phyloP scores from a whole-genome alignment of 2,888 invertebrate genomes.

The Seira ritae region DNA sequence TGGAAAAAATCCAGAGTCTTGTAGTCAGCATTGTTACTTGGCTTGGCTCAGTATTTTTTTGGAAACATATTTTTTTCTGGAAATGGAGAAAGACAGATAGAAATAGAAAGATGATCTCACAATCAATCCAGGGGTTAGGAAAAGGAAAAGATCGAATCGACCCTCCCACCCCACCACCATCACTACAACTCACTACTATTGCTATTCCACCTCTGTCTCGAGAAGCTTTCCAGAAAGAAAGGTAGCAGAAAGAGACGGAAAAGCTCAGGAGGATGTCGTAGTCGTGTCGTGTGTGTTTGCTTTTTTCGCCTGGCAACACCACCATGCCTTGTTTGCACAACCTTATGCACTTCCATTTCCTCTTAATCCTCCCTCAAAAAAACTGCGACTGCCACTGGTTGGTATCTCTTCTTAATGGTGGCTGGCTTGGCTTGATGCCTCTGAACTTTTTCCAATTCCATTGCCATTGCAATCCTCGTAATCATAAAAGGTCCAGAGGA shows the following conservation, averaged over 20 bases:
- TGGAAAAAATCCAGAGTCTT: too few species aligned
- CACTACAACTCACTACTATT: too few species aligned
- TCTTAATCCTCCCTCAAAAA: constrained; percentile 38
- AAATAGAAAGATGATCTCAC: constrained; percentile 52
- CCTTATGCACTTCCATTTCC: not conserved
- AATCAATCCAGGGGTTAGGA: constrained; percentile 32
- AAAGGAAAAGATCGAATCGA: not conserved
- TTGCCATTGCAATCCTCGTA: too few species aligned
- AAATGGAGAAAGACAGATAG: not conserved
- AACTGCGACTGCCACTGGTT: not conserved
- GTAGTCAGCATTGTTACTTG: too few species aligned
- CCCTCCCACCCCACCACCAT: not conserved
- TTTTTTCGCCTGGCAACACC: constrained; percentile 51
- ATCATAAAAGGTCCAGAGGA: too few species aligned
- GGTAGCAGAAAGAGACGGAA: too few species aligned
- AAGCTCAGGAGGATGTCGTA: too few species aligned
- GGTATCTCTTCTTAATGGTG: too few species aligned
- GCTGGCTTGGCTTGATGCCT: too few species aligned
- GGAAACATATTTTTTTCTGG: not conserved
- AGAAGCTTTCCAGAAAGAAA: not conserved
- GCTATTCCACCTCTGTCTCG: not conserved
- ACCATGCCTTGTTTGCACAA: constrained; percentile 13
- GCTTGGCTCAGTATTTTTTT: too few species aligned
- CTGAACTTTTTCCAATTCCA: too few species aligned
- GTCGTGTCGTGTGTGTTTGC: not conserved